A percentile compares a stretch with the other conserved stretches of the same genome.
These are phyloP conservation scores for Sympetrum striolatum DNA, from an alignment of 2,888 invertebrate species.

Conservation along the genomic window DNA sequence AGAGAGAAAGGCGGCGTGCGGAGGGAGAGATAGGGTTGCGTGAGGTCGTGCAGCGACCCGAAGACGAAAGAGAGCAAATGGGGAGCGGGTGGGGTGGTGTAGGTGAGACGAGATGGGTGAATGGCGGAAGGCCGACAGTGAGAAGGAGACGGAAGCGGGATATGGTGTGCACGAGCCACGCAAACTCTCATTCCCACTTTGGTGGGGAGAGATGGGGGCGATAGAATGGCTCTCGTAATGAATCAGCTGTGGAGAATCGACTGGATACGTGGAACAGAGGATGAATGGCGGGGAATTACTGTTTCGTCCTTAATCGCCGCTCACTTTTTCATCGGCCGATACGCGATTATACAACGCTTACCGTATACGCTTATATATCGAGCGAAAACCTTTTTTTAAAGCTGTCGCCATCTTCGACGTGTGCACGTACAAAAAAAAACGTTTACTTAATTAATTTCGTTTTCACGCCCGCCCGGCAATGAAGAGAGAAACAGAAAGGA, in stretches of 20 bases:
- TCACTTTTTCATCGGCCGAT: background rate
- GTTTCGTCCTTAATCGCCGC: background rate
- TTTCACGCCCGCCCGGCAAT: no score
- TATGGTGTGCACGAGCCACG: constrained; percentile 9
- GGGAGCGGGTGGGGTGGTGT: background rate
- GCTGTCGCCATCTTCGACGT: no score
- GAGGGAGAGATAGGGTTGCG: background rate
- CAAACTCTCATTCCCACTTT: background rate
- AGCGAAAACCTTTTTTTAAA: no score
- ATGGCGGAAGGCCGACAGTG: background rate
- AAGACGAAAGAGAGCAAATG: background rate
- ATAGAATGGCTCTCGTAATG: constrained; percentile 28
- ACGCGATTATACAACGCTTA: background rate
- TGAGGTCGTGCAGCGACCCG: constrained; percentile 39
- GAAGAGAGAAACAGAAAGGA: no score
- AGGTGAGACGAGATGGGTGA: background rate
- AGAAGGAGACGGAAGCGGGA: background rate
- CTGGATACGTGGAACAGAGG: background rate
- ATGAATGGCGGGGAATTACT: constrained; percentile 14
- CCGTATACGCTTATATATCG: no score
- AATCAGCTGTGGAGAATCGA: constrained; percentile 29
- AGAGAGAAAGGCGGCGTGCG: no score
- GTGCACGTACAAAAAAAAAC: no score
- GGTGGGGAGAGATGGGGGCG: background rate
- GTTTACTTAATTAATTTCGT: no score